phyloP scores from a whole-genome alignment of 1,140 invertebrate genomes.

The Patella vulgata region DNA sequence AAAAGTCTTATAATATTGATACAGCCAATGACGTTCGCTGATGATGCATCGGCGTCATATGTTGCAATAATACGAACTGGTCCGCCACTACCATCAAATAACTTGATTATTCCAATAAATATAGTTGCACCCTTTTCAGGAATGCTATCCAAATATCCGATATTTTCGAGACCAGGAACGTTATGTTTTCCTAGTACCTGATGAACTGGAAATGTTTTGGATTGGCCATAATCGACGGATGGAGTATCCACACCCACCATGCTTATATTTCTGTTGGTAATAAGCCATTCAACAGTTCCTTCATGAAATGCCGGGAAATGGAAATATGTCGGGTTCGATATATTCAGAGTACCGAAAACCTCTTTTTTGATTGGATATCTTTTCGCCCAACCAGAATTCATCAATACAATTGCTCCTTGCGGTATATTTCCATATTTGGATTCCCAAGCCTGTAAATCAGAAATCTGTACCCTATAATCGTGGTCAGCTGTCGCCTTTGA shows the following conservation, averaged over 20 bases:
- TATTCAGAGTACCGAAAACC: constrained; percentile 31
- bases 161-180: constrained; percentile 40
- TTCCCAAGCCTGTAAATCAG: constrained; percentile 49
- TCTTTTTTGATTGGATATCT: constrained; percentile 41
- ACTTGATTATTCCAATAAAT: constrained; percentile 35
- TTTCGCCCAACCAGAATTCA: constrained; percentile 51
- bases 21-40: too few relatives aligned
- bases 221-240: constrained; percentile 46
- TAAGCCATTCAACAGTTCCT: constrained; percentile 42
- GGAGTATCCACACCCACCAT: constrained; percentile 42
- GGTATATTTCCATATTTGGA: constrained; percentile 41
- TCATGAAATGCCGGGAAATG: constrained; percentile 49
- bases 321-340: constrained; percentile 30
- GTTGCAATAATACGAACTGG: constrained; percentile 42
- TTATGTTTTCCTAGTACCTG: constrained; percentile 30
- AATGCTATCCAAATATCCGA: constrained; percentile 35
- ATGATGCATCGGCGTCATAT: not conserved
- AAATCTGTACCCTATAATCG: constrained; percentile 31
- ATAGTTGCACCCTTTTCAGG: constrained; percentile 39
- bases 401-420: constrained; percentile 41
- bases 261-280: constrained; percentile 34
- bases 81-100: constrained; percentile 41
- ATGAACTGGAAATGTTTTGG: constrained; percentile 43
- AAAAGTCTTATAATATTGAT: too few relatives aligned
- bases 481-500: constrained; percentile 33